Conservation (phyloP, 2,888 invertebrate genomes). For the Tetranychus truncatus region DNA sequence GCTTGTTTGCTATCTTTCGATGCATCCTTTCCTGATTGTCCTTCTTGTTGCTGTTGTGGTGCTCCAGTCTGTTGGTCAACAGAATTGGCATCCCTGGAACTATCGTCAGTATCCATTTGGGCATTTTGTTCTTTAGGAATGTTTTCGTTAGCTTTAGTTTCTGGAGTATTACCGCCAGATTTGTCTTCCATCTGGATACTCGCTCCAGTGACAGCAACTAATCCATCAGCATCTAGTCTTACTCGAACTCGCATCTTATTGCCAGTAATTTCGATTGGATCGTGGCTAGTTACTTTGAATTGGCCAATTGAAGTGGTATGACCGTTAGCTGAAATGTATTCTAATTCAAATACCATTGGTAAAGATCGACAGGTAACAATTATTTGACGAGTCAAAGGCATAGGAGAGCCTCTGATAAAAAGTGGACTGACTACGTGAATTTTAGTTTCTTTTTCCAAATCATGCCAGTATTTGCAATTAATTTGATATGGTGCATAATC, state of each 20-base stretch:
- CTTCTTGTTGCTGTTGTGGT: conserved; percentile 33
- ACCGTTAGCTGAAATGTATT: conserved; percentile 16
- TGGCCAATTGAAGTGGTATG: conserved; percentile 14
- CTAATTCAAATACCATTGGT: conserved; percentile 18
- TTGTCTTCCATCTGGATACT: conserved; percentile 38
- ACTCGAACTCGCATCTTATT: conserved; percentile 91
- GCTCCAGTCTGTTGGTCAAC: conserved; percentile 29
- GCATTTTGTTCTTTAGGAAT: conserved; percentile 14
- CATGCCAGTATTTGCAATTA: conserved; percentile 20
- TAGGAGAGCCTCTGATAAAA: conserved; percentile 17
- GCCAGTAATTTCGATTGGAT: conserved; percentile 8
- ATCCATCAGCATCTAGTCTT: conserved; percentile 77
- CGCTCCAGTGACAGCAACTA: conserved; percentile 69
- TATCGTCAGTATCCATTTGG: conserved; percentile 13
- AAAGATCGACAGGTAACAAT: conserved; percentile 15
- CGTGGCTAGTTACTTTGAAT: conserved; percentile 14
- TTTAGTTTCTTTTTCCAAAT: conserved; percentile 9
- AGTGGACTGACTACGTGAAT: conserved; percentile 14
- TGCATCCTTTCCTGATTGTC: conserved; percentile 27
- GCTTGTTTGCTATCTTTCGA: conserved; percentile 30
- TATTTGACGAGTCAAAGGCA: conserved; percentile 22
- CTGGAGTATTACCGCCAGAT: conserved; percentile 14
- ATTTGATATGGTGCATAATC: conserved; percentile 78
- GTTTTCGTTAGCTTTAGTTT: conserved; percentile 19
- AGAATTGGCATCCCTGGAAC: conserved; percentile 22